Evolutionary conservation across 2,888 invertebrate species (phyloP).

Genomic region (Campaea margaritaria): DNA sequence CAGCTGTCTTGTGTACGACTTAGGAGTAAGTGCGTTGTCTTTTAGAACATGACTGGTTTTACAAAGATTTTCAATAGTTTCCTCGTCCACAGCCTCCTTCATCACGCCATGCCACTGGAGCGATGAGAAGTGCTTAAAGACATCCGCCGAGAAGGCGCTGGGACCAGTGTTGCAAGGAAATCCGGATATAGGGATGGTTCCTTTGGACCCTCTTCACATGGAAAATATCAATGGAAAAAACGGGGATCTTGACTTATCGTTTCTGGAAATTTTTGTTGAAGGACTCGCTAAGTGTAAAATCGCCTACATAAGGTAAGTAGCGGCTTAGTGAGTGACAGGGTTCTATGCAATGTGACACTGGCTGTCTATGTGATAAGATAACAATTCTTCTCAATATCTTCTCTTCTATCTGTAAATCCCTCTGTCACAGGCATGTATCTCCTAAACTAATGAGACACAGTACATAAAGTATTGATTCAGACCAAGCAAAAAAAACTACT

Average conservation of each 20-base stretch:
- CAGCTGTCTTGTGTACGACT: too few species aligned
- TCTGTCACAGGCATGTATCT: too few species aligned
- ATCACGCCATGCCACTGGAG: conserved; percentile 28
- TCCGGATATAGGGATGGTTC: conserved; percentile 40
- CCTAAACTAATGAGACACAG: too few species aligned
- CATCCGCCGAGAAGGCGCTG: conserved; percentile 44
- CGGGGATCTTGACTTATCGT: conserved; percentile 44
- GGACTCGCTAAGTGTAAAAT: conserved; percentile 46
- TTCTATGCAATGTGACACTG: too few species aligned
- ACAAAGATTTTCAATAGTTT: not conserved
- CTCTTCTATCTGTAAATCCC: too few species aligned
- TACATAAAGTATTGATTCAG: too few species aligned
- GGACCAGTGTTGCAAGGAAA: conserved; percentile 44
- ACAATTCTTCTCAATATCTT: too few species aligned
- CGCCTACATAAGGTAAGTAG: conserved; percentile 52
- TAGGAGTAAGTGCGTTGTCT: too few species aligned
- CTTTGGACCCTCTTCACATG: conserved; percentile 48
- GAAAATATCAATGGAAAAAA: conserved; percentile 41
- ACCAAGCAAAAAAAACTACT: too few species aligned
- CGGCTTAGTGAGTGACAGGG: too few species aligned
- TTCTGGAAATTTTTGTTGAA: conserved; percentile 42
- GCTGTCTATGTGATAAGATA: too few species aligned
- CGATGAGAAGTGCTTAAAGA: conserved; percentile 47
- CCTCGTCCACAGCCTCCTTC: conserved; percentile 17
- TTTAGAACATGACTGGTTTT: too few species aligned